phyloP scores from a whole-genome alignment of 2,113 vertebrate genomes.

The Archilochus colubris region DNA sequence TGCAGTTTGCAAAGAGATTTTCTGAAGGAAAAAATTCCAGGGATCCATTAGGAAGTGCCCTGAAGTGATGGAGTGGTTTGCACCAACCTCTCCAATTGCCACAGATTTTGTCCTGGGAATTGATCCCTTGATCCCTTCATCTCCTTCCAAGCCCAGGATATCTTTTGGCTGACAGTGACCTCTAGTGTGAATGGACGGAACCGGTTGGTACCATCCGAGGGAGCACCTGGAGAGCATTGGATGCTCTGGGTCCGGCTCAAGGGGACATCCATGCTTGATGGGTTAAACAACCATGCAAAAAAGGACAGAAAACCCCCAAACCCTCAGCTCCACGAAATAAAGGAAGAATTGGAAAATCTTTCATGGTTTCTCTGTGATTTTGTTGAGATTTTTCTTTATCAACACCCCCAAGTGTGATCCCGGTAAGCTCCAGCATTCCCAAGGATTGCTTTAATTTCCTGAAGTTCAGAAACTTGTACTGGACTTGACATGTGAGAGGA shows the following conservation, averaged over 20 bases:
- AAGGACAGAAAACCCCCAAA: background rate
- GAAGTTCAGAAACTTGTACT: background rate
- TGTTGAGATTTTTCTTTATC: background rate
- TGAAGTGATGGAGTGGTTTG: background rate
- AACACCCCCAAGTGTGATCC: background rate
- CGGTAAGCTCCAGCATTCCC: background rate
- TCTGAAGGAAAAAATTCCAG: background rate
- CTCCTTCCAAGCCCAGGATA: background rate
- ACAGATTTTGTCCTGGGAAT: rapidly evolving
- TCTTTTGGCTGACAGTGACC: constrained; percentile 46
- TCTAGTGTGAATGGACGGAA: constrained; percentile 15
- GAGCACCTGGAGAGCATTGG: rapidly evolving
- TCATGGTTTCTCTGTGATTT: background rate
- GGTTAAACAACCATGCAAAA: background rate
- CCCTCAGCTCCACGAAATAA: background rate
- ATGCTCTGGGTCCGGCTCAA: background rate
- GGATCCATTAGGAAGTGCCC: background rate
- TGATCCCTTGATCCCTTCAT: background rate
- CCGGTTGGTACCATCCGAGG: background rate
- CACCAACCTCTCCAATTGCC: background rate
- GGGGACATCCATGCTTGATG: background rate
- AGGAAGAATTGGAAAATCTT: background rate
- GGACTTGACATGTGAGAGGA: background rate
- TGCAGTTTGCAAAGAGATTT: background rate
- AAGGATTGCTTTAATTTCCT: background rate